phyloP scores from a whole-genome alignment of 2,888 invertebrate genomes.

The Xylota sylvarum region DNA sequence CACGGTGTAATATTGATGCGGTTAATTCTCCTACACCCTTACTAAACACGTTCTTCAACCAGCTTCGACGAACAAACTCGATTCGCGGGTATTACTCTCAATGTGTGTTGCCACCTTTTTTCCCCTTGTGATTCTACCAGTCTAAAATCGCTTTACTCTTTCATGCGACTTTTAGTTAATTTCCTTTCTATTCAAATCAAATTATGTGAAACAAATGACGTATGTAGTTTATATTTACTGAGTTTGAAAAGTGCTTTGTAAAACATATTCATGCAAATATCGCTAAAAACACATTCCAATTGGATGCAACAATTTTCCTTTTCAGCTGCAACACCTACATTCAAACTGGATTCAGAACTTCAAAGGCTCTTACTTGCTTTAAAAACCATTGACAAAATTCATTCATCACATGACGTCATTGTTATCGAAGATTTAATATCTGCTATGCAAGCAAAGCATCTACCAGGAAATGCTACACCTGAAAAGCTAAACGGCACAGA shows the following conservation, averaged over 20 bases:
- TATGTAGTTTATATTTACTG: not conserved
- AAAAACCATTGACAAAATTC: constrained; percentile 80
- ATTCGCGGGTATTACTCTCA: too few species aligned
- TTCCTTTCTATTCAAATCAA: too few species aligned
- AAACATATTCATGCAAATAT: constrained; percentile 30
- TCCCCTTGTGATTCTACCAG: too few species aligned
- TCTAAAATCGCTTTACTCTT: too few species aligned
- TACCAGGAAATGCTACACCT: constrained; percentile 86
- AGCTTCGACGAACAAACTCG: too few species aligned
- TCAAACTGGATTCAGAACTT: constrained; percentile 77
- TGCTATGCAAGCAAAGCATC: constrained; percentile 80
- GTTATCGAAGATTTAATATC: constrained; percentile 81
- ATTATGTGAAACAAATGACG: too few species aligned
- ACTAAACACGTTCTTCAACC: too few species aligned
- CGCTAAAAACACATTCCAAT: constrained; percentile 82
- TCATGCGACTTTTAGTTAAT: too few species aligned
- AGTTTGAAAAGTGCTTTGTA: constrained; percentile 38
- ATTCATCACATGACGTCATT: constrained; percentile 82
- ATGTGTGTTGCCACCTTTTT: too few species aligned
- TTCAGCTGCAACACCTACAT: constrained; percentile 80
- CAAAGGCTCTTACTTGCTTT: constrained; percentile 79
- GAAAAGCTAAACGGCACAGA: constrained; percentile 88
- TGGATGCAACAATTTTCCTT: constrained; percentile 83
- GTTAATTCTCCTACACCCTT: too few species aligned
- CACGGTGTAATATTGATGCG: too few species aligned